A percentile compares a stretch with the other conserved stretches of the same genome.
Conservation (phyloP, 2,888 invertebrate species). For the Erynnis tages region DNA sequence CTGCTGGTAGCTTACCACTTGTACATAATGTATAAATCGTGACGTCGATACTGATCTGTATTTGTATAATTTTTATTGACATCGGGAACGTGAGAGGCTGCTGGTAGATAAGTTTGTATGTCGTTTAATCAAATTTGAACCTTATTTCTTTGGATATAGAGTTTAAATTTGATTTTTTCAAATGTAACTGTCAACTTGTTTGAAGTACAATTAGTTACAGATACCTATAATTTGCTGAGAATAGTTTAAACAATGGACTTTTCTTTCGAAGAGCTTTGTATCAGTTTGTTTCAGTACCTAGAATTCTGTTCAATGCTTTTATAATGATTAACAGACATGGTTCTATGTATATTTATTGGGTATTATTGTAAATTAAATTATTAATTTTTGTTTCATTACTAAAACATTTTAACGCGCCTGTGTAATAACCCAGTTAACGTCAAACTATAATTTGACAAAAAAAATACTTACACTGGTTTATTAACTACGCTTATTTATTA, state of each 20-base stretch:
- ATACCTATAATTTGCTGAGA: slow-evolving; percentile 6
- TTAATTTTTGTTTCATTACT: too few relatives aligned
- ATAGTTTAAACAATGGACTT: background rate
- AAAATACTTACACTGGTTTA: too few relatives aligned
- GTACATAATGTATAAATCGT: slow-evolving; percentile 47
- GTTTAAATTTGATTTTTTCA: background rate
- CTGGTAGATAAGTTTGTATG: background rate
- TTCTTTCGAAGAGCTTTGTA: slow-evolving; percentile 27
- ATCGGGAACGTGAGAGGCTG: slow-evolving; percentile 22
- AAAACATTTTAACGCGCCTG: too few relatives aligned
- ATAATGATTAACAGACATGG: too few relatives aligned
- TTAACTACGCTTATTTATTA: too few relatives aligned
- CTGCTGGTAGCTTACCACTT: slow-evolving; percentile 38
- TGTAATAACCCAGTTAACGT: too few relatives aligned
- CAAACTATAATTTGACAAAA: too few relatives aligned
- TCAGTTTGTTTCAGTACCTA: too few relatives aligned
- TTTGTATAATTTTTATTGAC: slow-evolving; percentile 40
- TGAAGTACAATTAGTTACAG: background rate
- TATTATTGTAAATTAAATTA: too few relatives aligned
- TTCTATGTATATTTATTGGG: too few relatives aligned
- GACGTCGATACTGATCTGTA: slow-evolving; percentile 47
- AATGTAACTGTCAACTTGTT: background rate
- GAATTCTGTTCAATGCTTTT: too few relatives aligned
- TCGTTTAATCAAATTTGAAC: background rate
- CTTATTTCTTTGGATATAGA: background rate